Base-by-base conservation (phyloP, 1,140 invertebrate species). In the Drosophila seguyi region DNA sequence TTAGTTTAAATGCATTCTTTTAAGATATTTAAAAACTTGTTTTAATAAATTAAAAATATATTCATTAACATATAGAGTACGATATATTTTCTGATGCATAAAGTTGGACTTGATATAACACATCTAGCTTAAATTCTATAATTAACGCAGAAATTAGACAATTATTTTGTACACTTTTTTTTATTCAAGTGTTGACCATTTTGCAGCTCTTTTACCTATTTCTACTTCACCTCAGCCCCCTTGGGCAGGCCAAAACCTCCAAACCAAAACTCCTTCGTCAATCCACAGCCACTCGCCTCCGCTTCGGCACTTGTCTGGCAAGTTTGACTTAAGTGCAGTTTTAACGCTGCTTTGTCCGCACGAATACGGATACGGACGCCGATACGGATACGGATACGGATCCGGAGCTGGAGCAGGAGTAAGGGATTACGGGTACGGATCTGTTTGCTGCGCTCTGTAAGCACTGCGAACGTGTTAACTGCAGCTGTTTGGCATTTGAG, bases 281-380 rank as follows among this genome's bases (percentile, higher is more conserved):
- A 42, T 27, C 48, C 27, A 72, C 6, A 47, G 5, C 38, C 39
- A 52, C 39, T 22, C 38, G 14, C 71, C 50, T 27, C 55, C 53
- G 52, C 69, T 60, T 60, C 48, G 58, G 67, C 80, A 75, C 85
- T 80, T 88, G 84, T 88, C 84, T 88, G 84, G 80, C 85, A 88
- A 90, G 84, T 88, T 88, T 88, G 84, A 90, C 84, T 88, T 88
- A 84, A 90, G 84, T 88, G 84, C 80, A 88, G 85, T 84, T 90
- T 88, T 90, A 84, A 78, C 84, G 84, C 78, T 87, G 72, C 74
- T 68, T 69, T 44, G 57, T 69, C 66, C 76, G 77, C 29, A 47
- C 57, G 78, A 59, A 55, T 52, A 47, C 53, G 56, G 67, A 47
- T 78, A 57, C 84, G 81, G 29, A 27, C 31, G n/a, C 42, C 42